Base-by-base conservation (phyloP, 2,888 invertebrate genomes). In the Argyresthia goedartella region DNA sequence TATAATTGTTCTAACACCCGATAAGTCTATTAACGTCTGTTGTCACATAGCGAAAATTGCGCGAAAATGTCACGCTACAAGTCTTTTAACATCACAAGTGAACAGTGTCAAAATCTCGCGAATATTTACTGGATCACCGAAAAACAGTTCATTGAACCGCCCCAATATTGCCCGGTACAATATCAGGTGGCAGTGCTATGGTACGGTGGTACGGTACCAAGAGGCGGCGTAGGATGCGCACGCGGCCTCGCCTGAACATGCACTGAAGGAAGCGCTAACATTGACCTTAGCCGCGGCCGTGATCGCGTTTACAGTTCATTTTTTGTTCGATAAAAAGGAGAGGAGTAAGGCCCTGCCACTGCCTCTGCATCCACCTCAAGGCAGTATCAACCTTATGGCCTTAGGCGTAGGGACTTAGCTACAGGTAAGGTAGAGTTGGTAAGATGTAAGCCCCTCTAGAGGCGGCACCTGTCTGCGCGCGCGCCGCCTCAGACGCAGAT, bases 301-400 rank as follows among this genome's bases (percentile, higher is more conserved):
- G 86, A 85, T 86, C 86, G 86, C 85, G 82, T 86, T 86, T 86
- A 86, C 86, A 86, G 86, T 86, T 86, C 85, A 86, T 85, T 86
- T 86, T 86, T 86, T 86, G 85, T 82, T 84, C 85, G 81, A 85
- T 86, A 86, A 86, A 86, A 86, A 86, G 86, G 86, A 86, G 86
- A 86, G 86, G 81, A 86, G 84, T 84, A 82, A 76, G 76, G 82
- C 82, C 81, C 85, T 85, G 80, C 81, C 25, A 50, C 33, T 41
- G 8, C 49, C 42, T 13, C 15, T 1, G 11, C 11, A 4, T 33
- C 13, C 8, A 10, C 13, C 11, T 7, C 2, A 11, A 33, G 9
- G 11, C 25, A 16, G 42, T 42, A 42, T 10, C 58, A 10, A 46
- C 59, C 64, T 59, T 64, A 79, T 62, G 51, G 3, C 1, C 0